Percentiles rank a stretch among this genome's conserved stretches.
phyloP scores from a whole-genome alignment of 1,140 invertebrate genomes.

The Drosophila repletoides region DNA sequence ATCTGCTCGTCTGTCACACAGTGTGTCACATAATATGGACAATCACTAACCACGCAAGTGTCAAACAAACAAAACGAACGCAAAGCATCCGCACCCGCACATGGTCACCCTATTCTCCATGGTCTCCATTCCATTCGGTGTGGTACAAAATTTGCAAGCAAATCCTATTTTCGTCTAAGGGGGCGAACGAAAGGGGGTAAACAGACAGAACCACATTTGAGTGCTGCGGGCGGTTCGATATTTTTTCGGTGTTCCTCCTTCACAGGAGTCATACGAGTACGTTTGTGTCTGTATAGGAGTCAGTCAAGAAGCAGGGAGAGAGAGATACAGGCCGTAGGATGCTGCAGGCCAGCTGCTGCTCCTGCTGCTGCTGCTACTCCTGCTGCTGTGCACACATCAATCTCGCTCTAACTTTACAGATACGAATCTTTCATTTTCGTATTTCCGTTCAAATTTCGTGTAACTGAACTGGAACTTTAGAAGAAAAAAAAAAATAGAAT shows the following conservation, averaged over 20 bases:
- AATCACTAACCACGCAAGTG: constrained; percentile 71
- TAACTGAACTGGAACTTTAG: constrained; percentile 69
- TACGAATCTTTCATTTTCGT: constrained; percentile 78
- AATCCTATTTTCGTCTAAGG: constrained; percentile 70
- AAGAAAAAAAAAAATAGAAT: constrained; percentile 33
- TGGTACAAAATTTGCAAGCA: constrained; percentile 74
- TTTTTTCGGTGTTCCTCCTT: constrained; percentile 36
- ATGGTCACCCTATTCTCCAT: neutral
- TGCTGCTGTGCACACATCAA: constrained; percentile 66
- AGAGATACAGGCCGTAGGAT: neutral
- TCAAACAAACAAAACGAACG: constrained; percentile 69
- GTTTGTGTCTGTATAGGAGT: neutral
- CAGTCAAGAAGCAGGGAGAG: neutral
- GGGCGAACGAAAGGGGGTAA: neutral
- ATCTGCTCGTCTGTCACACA: constrained; percentile 43
- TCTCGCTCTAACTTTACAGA: constrained; percentile 67
- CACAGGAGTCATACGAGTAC: neutral
- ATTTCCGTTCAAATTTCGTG: constrained; percentile 76
- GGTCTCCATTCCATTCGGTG: constrained; percentile 3
- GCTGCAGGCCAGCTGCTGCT: constrained; percentile 8
- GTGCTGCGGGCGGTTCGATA: constrained; percentile 68
- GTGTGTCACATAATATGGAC: constrained; percentile 71
- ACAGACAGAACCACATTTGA: constrained; percentile 45
- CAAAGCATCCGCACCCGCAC: constrained; percentile 17
- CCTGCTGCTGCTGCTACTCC: constrained; percentile 9